A percentile compares a stretch with the other conserved stretches of the same genome.
phyloP scores from a whole-genome alignment of 1,140 invertebrate species.

The Platorchestia sp. region DNA sequence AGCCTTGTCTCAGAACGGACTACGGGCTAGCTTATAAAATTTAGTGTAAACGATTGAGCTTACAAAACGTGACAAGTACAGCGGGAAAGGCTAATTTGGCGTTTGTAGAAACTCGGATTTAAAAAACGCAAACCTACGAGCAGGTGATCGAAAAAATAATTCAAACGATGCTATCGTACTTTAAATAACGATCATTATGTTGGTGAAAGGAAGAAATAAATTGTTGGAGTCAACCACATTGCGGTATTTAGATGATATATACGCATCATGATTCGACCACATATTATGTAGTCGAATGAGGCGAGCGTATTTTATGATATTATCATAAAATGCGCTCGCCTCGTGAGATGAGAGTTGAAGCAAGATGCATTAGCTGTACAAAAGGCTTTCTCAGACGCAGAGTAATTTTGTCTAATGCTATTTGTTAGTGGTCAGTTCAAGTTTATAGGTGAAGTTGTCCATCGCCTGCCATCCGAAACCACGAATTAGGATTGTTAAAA shows the following conservation, averaged over 20 bases:
- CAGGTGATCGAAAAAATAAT: too few relatives aligned
- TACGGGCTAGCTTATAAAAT: not conserved
- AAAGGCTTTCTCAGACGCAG: not conserved
- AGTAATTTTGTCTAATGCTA: not conserved
- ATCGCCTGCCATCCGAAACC: not conserved
- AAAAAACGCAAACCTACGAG: not conserved
- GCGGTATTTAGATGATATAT: not conserved
- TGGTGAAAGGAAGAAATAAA: too few relatives aligned
- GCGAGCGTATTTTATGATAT: too few relatives aligned
- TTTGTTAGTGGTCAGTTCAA: not conserved
- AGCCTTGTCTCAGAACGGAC: not conserved
- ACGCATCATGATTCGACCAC: too few relatives aligned
- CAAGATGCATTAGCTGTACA: not conserved
- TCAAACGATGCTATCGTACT: too few relatives aligned
- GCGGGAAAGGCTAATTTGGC: not conserved
- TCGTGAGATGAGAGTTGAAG: not conserved
- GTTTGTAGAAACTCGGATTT: not conserved
- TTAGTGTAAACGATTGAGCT: not conserved
- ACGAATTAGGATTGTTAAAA: not conserved
- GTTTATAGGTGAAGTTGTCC: not conserved
- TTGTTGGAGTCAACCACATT: not conserved
- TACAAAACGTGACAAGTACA: not conserved
- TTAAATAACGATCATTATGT: too few relatives aligned
- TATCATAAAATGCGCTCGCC: too few relatives aligned
- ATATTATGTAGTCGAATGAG: too few relatives aligned